Base-by-base conservation (phyloP, 2,888 invertebrate species). In the Limnephilus lunatus region DNA sequence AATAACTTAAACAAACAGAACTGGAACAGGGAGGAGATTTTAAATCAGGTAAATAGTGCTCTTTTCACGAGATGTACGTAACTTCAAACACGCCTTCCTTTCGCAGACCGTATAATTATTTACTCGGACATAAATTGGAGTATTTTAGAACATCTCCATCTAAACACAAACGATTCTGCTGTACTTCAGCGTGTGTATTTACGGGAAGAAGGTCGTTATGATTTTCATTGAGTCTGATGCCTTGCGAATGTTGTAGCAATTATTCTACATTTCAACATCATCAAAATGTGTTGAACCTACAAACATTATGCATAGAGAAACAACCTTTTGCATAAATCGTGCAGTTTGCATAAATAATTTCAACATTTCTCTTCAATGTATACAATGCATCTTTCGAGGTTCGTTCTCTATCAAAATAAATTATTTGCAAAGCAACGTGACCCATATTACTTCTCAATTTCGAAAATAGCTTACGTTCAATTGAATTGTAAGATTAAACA, bases 1-100 rank as follows among this genome's bases (percentile, higher is more conserved):
- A 82, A 32, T 32, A 82, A 82, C 30, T 32, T 11, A 82, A 82
- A 82, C 82, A 82, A 82, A 82, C 82, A 82, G 11, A 30, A 30
- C 53, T 68, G 53, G 53, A 68, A 68, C 53, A 25, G 53, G 14
- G 53, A 68, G 12, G 15, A 32, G 82, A 82, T 82, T 82, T 30
- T 31, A 82, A 31, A 32, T 82, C 30, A 82, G 82, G 31, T 82
- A 82, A 82, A 82, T 82, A 82, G 31, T 82, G 30, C 31, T 82
- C 82, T 82, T 82, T 82, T 32, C 82, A 82, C 25, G 30, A 82
- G 30, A 82, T 82, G 14, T 82, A 30, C 30, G 12, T 32, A 25
- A 82, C 82, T 82, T 82, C 82, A 82, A 82, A 82, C 82, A 82
- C 12, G 25, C 7, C 5, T 82, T 82, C 82, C 53, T 68, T 68